phyloP scores from a whole-genome alignment of 2,797 vertebrate genomes.

The Pangasius sanitwongsei region DNA sequence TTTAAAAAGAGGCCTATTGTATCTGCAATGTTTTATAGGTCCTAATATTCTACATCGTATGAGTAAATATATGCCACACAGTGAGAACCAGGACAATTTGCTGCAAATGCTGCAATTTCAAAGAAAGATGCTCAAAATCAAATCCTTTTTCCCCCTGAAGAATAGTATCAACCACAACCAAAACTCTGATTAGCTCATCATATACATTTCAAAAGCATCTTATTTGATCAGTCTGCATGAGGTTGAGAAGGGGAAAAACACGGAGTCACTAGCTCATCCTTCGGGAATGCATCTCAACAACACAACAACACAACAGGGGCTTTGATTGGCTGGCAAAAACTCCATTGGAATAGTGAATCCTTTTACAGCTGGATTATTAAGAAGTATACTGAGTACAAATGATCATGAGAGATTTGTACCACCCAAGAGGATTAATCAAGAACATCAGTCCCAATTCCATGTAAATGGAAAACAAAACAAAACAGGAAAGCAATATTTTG shows the following conservation, averaged over 20 bases:
- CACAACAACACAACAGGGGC: conserved; percentile 40
- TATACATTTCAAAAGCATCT: not conserved
- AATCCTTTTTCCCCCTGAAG: not conserved
- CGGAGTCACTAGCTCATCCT: conserved; percentile 6
- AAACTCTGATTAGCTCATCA: not conserved
- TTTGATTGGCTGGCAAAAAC: conserved; percentile 42
- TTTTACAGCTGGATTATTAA: conserved; percentile 1
- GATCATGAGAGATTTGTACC: not conserved
- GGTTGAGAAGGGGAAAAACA: conserved; percentile 10
- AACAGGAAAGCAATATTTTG: not conserved
- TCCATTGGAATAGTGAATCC: conserved; percentile 36
- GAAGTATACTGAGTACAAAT: not conserved
- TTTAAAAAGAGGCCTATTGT: not conserved
- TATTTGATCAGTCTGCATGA: not conserved
- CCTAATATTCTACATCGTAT: not conserved
- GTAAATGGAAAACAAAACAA: not conserved
- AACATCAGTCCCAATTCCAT: not conserved
- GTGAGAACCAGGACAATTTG: not conserved
- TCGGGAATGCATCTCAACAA: conserved; percentile 43
- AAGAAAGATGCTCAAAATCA: not conserved
- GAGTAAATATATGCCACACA: not conserved
- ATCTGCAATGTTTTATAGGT: not conserved
- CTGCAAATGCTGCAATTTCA: not conserved
- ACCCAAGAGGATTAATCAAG: conserved; percentile 3
- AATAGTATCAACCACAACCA: not conserved